Evolutionary conservation across 2,797 vertebrate species (phyloP), one percentile per base, ranked within the genome.

Genomic region (Bufotes viridis): DNA sequence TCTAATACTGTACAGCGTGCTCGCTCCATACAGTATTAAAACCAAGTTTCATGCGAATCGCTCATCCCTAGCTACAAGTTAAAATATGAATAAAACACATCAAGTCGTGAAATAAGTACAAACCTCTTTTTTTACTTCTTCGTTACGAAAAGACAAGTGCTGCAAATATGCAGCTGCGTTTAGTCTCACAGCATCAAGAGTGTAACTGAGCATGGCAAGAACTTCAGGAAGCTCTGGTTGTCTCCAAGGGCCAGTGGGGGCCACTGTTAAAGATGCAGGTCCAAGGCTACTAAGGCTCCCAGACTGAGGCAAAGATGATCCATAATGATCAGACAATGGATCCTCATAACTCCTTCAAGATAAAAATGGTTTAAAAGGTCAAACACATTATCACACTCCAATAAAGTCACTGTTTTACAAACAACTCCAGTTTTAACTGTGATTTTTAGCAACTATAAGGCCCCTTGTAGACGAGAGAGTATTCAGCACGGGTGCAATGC

Each of bases 251-350:
- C 84, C 88, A 70, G 84, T 79, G 0, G 94, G 87, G 0, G 97
- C 95, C 0, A 92, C 93, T 0, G 95, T 94, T 90, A 97, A 96
- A 29, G 98, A 95, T 89, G 98, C 96, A 94, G 98, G 98, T 94
- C 99, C 98, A 94, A 99, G 91, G 8, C 98, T 99, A 0, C 98
- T 98, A 96, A 99, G 94, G 93, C 98, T 99, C 22, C 98, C 98
- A 53, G 88, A 89, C 60, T 0, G 96, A 96, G 98, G 86, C 97
- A 98, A 93, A 96, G 98, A 91, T 96, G 94, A 91, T 97, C 98
- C 0, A 94, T 94, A 67, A 88, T 98, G 97, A 0, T 96, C 97
- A 57, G 97, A 97, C 91, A 99, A 94, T 90, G 96, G 96, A 88
- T 97, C 98, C 90, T 99, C 98, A 0, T 99, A 99, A 87, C 98